Base-by-base conservation (phyloP, 1,140 invertebrate species). In the Stegodyphus mimosarum region DNA sequence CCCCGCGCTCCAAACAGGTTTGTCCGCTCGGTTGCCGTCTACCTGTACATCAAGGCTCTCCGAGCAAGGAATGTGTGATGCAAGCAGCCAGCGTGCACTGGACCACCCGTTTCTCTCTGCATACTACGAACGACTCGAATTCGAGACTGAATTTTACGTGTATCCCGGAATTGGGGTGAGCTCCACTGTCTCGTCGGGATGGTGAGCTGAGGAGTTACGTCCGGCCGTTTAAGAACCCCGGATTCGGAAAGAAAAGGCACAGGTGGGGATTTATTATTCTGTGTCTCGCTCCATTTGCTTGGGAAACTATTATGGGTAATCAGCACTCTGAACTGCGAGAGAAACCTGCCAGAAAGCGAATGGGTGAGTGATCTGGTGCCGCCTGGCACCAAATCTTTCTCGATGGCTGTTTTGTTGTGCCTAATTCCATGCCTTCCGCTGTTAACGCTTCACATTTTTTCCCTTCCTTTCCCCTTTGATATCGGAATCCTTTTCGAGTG, bases 11-110 rank as follows among this genome's bases (percentile, higher is more conserved):
- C 64, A 80, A 84, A 84, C 81, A 49, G 73, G 81, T 84, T 84
- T 84, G 81, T 75, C 72, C 81, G 80, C 33, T 33, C 33, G 33
- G 33, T 33, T 33, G 33, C 81, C 60, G 49, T 83, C 53, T 84
- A 84, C 81, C 81, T 84, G 73, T 84, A 84, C 81, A 84, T 55
- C 81, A 84, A 84, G 81, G 81, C 60, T 75, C 78, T 60, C 69
- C 15, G 17, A 60, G 51, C 11, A 33, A 50, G 73, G 81, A 84
- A 84, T 84, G 81, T 83, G 81, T 84, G 72, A 69, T 84, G 81
- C 81, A 84, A 84, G 80, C 51, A 84, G 80, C 33, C 53, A 72
- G 53, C 64, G 18, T 33, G 33, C 33, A 33, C 33, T 33, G 10
- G 51, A 48, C 69, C 60, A 10, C 70, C 9, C 11, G 7, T n/a